Evolutionary conservation across 2,888 invertebrate genomes (phyloP), one percentile per base, ranked within the genome.

Genomic region (Platerodrilus igneus): DNA sequence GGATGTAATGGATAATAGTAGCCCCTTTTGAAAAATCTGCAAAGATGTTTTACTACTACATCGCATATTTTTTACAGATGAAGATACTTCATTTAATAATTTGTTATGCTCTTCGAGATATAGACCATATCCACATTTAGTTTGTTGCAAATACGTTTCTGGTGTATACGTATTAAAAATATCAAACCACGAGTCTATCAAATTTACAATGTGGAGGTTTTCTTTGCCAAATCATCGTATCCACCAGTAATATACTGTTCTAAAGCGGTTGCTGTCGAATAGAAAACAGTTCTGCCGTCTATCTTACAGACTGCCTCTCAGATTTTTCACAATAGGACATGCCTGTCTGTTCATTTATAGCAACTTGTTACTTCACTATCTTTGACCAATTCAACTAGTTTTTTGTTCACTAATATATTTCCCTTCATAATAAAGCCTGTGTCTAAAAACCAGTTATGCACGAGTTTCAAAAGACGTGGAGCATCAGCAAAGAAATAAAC

Each of bases 401-500:
- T 9, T 16, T 23, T 25, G 4, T 14, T 33, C 1, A 21, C 6
- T 11, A 11, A 16, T 7, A 9, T 15, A 9, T 23, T 23, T 7
- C 16, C 17, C 5, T 22, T 15, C 3, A 33, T 6, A 2, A 33
- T 17, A 23, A 23, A 33, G 2, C 51, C 52, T 5, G 37, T 41
- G 26, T 56, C 48, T 5, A 54, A 8, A 14, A 56, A 32, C 48
- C 52, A 51, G 27, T 54, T 52, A 26, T 52, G 41, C 2, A 50
- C 27, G 5, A 51, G 28, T 41, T 53, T 50, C 5, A 53, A 17
- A 1, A 53, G 19, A 35, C 48, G 50, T 6, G 54, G 51, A 15
- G 37, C 48, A 42, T 52, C 54, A 3, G 48, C 47, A 34, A 55
- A 56, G n/a, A 47, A 33, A 33, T 47, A 48, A 29, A 55, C 32